Evolutionary conservation across 2,113 vertebrate species (phyloP).

Genomic region (Dipodomys stephensi): DNA sequence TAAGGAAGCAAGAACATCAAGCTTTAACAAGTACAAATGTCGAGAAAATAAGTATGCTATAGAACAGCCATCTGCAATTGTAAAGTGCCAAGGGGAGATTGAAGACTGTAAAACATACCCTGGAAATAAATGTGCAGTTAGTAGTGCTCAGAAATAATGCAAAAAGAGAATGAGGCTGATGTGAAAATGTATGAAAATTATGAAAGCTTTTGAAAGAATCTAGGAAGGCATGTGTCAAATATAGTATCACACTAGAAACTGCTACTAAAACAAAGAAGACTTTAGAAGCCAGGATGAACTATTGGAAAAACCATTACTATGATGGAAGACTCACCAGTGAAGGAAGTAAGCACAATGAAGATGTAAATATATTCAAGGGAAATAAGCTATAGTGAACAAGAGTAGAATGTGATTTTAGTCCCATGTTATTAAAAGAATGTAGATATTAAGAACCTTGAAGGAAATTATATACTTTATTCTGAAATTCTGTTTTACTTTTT

Average conservation of each 20-base stretch:
- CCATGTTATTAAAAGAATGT: background rate
- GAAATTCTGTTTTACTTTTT: background rate
- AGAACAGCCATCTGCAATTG: constrained; percentile 1
- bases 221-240: background rate
- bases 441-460: background rate
- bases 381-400: background rate
- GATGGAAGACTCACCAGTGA: background rate
- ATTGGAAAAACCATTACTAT: background rate
- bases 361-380: background rate
- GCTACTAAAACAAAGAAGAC: constrained; percentile 1
- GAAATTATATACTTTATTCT: background rate
- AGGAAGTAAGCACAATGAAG: background rate
- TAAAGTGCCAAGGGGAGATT: background rate
- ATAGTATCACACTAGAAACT: background rate
- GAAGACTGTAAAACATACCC: background rate
- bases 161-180: constrained; percentile 17
- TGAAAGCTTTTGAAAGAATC: background rate
- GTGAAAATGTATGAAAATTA: constrained; percentile 23
- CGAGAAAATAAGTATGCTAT: constrained; percentile 24
- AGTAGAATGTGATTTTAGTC: constrained; percentile 27
- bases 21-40: background rate
- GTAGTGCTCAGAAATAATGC: constrained; percentile 42
- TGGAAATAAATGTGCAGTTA: constrained; percentile 30
- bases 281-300: background rate
- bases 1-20: background rate